phyloP scores from a whole-genome alignment of 2,797 vertebrate species.

The Leptodactylus fallax region DNA sequence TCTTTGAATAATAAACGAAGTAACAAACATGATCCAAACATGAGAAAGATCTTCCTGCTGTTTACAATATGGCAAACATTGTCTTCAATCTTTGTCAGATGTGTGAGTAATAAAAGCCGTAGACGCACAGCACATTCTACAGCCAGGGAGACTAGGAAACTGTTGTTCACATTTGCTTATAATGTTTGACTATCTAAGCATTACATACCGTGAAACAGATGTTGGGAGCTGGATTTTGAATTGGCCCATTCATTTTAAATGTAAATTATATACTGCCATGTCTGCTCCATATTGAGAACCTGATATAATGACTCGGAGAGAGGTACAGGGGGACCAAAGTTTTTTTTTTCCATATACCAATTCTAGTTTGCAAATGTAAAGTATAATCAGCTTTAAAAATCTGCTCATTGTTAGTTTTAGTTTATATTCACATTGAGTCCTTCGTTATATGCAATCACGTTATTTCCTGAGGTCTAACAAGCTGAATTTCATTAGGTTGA shows the following conservation, averaged over 20 bases:
- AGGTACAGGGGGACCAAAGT: neutral
- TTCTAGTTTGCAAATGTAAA: neutral
- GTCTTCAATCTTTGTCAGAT: slow-evolving; percentile 57
- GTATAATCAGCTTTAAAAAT: slow-evolving; percentile 39
- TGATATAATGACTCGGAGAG: slow-evolving; percentile 34
- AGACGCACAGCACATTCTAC: slow-evolving; percentile 33
- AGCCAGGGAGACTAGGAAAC: slow-evolving; percentile 54
- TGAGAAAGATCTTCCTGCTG: slow-evolving; percentile 51
- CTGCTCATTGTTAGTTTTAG: slow-evolving; percentile 41
- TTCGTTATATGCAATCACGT: slow-evolving; percentile 48
- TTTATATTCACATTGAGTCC: slow-evolving; percentile 42
- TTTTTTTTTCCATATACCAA: neutral
- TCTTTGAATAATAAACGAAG: slow-evolving; percentile 53
- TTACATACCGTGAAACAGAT: slow-evolving; percentile 58
- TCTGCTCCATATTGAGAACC: slow-evolving; percentile 4
- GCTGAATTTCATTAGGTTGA: slow-evolving; percentile 35
- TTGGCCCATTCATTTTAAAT: slow-evolving; percentile 56
- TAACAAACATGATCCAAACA: slow-evolving; percentile 54
- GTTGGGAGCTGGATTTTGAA: slow-evolving; percentile 39
- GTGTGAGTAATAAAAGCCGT: slow-evolving; percentile 49
- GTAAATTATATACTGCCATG: slow-evolving; percentile 42
- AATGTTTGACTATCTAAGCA: slow-evolving; percentile 57
- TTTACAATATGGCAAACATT: slow-evolving; percentile 58
- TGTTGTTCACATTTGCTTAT: slow-evolving; percentile 59
- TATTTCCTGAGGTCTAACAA: slow-evolving; percentile 32